Conservation (phyloP, 2,888 invertebrate species). For the Cataglyphis livida region DNA sequence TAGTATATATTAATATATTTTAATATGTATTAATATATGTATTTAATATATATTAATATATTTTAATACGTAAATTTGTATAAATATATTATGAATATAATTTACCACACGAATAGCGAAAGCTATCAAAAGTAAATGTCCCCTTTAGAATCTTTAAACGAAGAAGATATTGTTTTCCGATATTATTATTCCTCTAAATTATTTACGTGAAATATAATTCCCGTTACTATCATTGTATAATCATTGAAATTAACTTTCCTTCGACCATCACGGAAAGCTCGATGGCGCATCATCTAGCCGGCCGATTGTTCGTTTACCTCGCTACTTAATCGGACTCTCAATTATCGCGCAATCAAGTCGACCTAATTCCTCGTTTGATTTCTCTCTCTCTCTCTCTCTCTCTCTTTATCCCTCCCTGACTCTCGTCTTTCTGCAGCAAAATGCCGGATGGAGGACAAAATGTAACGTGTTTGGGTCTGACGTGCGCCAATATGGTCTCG, state of each 20-base stretch:
- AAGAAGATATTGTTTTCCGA: not conserved
- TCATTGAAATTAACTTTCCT: not conserved
- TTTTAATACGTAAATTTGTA: too few species aligned
- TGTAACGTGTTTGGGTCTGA: constrained; percentile 36
- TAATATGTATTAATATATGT: too few species aligned
- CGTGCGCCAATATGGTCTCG: constrained; percentile 41
- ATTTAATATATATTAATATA: too few species aligned
- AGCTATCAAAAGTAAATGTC: not conserved
- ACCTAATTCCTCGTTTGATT: constrained; percentile 51
- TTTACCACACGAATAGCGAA: not conserved
- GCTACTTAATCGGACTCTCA: constrained; percentile 47
- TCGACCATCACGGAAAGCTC: not conserved
- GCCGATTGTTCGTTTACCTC: constrained; percentile 52
- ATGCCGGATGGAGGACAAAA: constrained; percentile 41
- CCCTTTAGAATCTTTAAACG: not conserved
- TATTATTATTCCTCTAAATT: not conserved
- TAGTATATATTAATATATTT: too few species aligned
- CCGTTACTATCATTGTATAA: not conserved
- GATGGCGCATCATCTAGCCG: constrained; percentile 23
- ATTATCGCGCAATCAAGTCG: constrained; percentile 56
- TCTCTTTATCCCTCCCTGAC: not conserved
- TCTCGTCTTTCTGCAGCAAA: not conserved
- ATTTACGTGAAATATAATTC: not conserved
- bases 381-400: not conserved
- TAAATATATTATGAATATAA: not conserved